Percentiles rank a stretch among this genome's conserved stretches.
Conservation (phyloP, 2,888 invertebrate species). For the Hyppa rectilinea region DNA sequence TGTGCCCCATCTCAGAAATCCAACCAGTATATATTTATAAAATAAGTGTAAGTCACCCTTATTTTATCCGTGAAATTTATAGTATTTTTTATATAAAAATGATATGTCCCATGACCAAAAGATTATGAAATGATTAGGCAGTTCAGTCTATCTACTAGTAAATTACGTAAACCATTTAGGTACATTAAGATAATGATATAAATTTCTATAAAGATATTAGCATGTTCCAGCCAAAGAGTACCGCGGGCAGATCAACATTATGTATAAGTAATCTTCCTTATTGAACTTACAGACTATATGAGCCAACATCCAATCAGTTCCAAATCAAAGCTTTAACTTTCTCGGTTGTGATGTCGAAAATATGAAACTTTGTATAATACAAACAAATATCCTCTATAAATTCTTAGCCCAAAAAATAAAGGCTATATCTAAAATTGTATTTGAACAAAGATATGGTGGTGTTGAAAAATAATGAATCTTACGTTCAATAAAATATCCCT, state of each 20-base stretch:
- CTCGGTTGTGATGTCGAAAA: slow-evolving; percentile 75
- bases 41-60: slow-evolving; percentile 67
- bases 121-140: slow-evolving; percentile 81
- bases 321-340: slow-evolving; percentile 89
- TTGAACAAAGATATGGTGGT: slow-evolving; percentile 74
- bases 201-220: slow-evolving; percentile 69
- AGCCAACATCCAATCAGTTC: slow-evolving; percentile 87
- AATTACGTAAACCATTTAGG: slow-evolving; percentile 72
- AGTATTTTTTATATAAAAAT: slow-evolving; percentile 75
- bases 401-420: slow-evolving; percentile 65
- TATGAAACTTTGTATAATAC: slow-evolving; percentile 65
- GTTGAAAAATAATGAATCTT: slow-evolving; percentile 79
- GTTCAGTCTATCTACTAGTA: slow-evolving; percentile 76
- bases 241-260: slow-evolving; percentile 77
- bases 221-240: slow-evolving; percentile 75
- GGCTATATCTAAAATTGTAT: slow-evolving; percentile 68
- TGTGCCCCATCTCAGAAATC: neutral
- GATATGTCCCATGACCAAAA: slow-evolving; percentile 84
- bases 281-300: slow-evolving; percentile 80
- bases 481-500: slow-evolving; percentile 89
- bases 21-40: slow-evolving; percentile 61
- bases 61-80: slow-evolving; percentile 61
- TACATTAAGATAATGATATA: slow-evolving; percentile 72
- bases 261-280: slow-evolving; percentile 70
- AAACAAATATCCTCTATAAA: slow-evolving; percentile 66